Conservation (phyloP, 2,888 invertebrate species). For the Hesperia comma region DNA sequence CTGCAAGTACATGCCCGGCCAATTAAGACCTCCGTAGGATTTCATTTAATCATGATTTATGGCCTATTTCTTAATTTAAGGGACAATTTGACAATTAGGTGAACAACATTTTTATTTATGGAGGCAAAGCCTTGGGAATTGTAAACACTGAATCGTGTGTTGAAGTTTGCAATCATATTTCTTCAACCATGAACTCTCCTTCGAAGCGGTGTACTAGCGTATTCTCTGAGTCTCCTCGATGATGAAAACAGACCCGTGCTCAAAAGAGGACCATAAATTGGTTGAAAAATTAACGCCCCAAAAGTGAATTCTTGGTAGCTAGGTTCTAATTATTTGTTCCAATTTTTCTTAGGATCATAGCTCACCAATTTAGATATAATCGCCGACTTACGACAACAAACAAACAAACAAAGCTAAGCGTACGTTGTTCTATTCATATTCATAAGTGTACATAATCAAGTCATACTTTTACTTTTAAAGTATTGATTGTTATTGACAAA, state of each 20-base stretch:
- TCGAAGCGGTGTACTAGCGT: too few relatives aligned
- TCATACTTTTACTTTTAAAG: conserved; percentile 13
- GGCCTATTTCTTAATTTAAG: conserved; percentile 7
- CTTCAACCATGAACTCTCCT: too few relatives aligned
- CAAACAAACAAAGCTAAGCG: not conserved
- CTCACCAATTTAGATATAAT: not conserved
- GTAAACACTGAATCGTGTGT: too few relatives aligned
- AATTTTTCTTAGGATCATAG: too few relatives aligned
- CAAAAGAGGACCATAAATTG: too few relatives aligned
- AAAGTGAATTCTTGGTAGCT: too few relatives aligned
- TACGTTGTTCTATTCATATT: conserved; percentile 3
- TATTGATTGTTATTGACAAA: conserved; percentile 10
- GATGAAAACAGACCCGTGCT: too few relatives aligned
- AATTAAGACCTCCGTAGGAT: conserved; percentile 21
- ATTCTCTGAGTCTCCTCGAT: too few relatives aligned
- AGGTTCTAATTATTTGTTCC: too few relatives aligned
- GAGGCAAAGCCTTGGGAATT: not conserved
- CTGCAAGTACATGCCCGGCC: conserved; percentile 23
- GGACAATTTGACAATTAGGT: not conserved
- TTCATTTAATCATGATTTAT: conserved; percentile 19
- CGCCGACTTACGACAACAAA: not conserved
- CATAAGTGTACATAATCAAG: conserved; percentile 4
- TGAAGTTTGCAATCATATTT: too few relatives aligned
- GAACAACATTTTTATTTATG: not conserved
- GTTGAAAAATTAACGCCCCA: too few relatives aligned